Evolutionary conservation across 2,888 invertebrate species (phyloP), one percentile per base, ranked within the genome.

Genomic region (Galerucella pusilla): DNA sequence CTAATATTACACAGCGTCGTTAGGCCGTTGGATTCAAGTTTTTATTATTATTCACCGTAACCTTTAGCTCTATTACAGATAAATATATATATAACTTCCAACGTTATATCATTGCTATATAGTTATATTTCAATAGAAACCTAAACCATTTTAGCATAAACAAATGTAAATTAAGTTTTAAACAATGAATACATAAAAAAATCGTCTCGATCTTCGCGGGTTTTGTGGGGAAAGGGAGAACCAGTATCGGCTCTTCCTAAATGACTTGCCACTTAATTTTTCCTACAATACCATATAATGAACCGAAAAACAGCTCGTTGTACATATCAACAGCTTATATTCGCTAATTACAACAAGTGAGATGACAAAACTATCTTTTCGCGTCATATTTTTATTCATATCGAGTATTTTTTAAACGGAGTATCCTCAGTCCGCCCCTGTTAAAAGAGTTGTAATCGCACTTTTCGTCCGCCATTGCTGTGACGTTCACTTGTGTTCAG

Each of bases 401-500:
- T 9, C 1, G 35, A 42, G 35, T 7, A 42, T 42, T 9, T 42
- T 42, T 49, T 49, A 20, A 20, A 10, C 16, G 9, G 11, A 57
- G 7, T 9, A 10, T 57, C 57, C 46, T 65, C 1, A 20, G 16
- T n/a, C 20, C 64, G 64, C 16, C 20, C 46, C 64, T 65, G 64
- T 65, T 20, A 20, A n/a, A 60, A 46, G 28, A 49, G 59, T 68
- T 35, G 68, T 79, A 75, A 89, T 90, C 89, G 90, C 91, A 88
- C 88, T 88, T 88, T 85, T 74, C n/a, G 82, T 89, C 90, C 90
- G 92, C 92, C 92, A 92, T 92, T 92, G 91, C 90, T 91, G 91
- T 93, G 93, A 93, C 93, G 92, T 93, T 92, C 91, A 90, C 90
- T 91, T 91, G 91, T 90, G 91, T 91, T 91, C 91, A 90, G 91